Evolutionary conservation across 2,888 invertebrate genomes (phyloP).

Genomic region (Aporophyla nigra): DNA sequence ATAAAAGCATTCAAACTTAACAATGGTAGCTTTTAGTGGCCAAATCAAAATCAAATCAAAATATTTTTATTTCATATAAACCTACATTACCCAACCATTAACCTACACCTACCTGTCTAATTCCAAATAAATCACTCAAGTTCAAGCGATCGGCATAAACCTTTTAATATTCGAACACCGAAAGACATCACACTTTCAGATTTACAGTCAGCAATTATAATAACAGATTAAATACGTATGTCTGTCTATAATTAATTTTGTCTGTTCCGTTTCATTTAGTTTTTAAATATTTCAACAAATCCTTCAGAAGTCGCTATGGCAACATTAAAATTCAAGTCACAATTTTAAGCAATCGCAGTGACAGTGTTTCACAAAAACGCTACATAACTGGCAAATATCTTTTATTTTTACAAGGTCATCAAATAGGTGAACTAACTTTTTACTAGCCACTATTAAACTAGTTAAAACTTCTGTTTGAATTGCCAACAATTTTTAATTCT

Average conservation of each 20-base stretch:
- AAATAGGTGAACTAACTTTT: constrained; percentile 1
- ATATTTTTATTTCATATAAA: too few relatives aligned
- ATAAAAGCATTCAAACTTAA: background rate
- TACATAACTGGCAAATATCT: background rate
- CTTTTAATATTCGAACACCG: constrained; percentile 78
- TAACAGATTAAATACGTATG: constrained; percentile 77
- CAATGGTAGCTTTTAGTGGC: constrained; percentile 19
- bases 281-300: background rate
- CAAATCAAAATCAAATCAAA: too few relatives aligned
- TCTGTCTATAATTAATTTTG: constrained; percentile 57
- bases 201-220: constrained; percentile 85
- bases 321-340: constrained; percentile 7
- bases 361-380: constrained; percentile 11
- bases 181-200: constrained; percentile 81
- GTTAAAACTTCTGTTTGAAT: constrained; percentile 12
- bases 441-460: constrained; percentile 1
- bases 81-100: too few relatives aligned
- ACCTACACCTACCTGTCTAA: too few relatives aligned
- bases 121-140: constrained; percentile 46
- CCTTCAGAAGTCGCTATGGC: background rate
- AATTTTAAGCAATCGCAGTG: background rate
- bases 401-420: background rate
- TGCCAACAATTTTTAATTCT: constrained; percentile 28
- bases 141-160: constrained; percentile 47
- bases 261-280: constrained; percentile 55